Evolutionary conservation across 2,888 invertebrate species (phyloP).

Genomic region (Diloba caeruleocephala): DNA sequence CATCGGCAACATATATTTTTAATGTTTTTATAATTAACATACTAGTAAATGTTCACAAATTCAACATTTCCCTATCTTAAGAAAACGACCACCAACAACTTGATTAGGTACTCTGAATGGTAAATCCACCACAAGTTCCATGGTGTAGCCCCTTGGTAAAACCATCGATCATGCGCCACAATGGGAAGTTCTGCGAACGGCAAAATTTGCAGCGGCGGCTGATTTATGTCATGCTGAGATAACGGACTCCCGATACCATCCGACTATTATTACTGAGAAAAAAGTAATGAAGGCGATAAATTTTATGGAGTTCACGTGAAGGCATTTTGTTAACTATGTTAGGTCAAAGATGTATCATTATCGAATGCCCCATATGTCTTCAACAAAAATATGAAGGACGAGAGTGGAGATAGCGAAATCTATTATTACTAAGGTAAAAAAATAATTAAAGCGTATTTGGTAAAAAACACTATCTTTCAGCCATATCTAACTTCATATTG

Average conservation of each 20-base stretch:
- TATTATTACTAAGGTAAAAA: too few relatives aligned
- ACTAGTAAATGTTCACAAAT: not conserved
- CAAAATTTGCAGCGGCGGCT: constrained; percentile 70
- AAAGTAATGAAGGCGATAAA: constrained; percentile 58
- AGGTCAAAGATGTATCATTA: constrained; percentile 9
- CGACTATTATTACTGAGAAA: constrained; percentile 46
- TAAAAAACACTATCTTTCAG: too few relatives aligned
- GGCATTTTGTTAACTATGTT: constrained; percentile 30
- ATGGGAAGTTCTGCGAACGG: constrained; percentile 59
- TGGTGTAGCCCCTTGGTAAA: constrained; percentile 36
- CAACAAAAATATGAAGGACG: not conserved
- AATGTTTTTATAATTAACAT: too few relatives aligned
- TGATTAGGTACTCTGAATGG: constrained; percentile 32
- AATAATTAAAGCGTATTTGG: too few relatives aligned
- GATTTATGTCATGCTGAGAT: constrained; percentile 69
- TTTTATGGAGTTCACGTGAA: constrained; percentile 51
- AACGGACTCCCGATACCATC: constrained; percentile 55
- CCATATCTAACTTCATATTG: too few relatives aligned
- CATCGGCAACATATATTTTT: too few relatives aligned
- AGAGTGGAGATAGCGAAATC: too few relatives aligned
- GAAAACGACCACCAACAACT: constrained; percentile 35
- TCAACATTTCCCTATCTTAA: constrained; percentile 8
- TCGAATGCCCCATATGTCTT: not conserved
- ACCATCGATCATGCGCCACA: constrained; percentile 64
- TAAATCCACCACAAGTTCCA: constrained; percentile 22